Evolutionary conservation across 2,888 invertebrate genomes (phyloP), one percentile per base, ranked within the genome.

Genomic region (Theodoxus fluviatilis): DNA sequence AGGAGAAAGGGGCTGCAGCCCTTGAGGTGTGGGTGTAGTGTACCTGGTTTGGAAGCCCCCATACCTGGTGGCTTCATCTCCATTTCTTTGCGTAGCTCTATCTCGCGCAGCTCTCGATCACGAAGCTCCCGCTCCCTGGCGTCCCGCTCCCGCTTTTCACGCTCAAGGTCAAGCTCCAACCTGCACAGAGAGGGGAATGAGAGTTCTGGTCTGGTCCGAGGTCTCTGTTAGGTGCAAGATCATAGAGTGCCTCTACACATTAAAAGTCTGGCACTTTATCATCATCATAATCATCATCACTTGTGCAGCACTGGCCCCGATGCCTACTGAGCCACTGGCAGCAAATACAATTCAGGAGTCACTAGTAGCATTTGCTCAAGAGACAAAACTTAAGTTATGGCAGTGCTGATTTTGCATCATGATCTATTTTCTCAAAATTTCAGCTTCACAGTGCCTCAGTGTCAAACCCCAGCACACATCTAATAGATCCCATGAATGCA

Each of bases 71-170:
- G 85, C 77, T 88, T 92, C 90, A 86, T 91, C 91, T 89, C 96
- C 74, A 86, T 76, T 93, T 89, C 96, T 84, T 94, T 94, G 84
- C 93, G 93, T 76, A 94, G 89, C 85, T 94, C 87, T 81, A 85
- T 77, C 74, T 94, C 94, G 31, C 91, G 84, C 43, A 91, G 87
- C 79, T 91, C 91, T 9, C 91, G 85, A 78, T 90, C 86, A 69
- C 86, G 73, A 22, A 85, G 70, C 52, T 86, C 85, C n/a, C 86
- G 67, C 70, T 86, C 86, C 38, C 86, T 75, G 6, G 83, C 83
- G 68, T 86, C 86, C 18, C 86, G 72, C 70, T 85, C 90, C 64
- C 93, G 88, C 76, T 93, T 93, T 85, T 94, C 93, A 70, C 93
- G 87, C 84, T 93, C 93, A 71, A 93, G 91, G 85, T 90, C 90